Conservation (phyloP, 2,797 vertebrate genomes). For the Calcarius lapponicus region DNA sequence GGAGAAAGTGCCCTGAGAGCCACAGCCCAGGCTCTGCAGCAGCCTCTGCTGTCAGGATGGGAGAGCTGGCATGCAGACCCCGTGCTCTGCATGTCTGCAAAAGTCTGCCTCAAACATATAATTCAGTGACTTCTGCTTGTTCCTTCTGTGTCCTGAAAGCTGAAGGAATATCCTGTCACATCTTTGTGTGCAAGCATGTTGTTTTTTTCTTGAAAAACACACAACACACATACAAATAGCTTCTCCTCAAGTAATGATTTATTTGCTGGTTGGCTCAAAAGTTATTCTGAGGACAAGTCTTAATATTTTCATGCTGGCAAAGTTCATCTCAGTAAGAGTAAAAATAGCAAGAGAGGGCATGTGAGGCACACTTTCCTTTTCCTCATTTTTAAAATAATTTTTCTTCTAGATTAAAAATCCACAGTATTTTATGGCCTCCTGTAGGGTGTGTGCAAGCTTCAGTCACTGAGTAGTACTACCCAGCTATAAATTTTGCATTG, state of each 20-base stretch:
- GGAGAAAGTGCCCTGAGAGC: not conserved
- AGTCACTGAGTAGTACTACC: not conserved
- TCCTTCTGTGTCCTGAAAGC: not conserved
- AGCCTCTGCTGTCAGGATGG: not conserved
- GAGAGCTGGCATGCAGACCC: not conserved
- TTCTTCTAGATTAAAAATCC: not conserved
- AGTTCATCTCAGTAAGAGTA: not conserved
- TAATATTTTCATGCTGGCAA: not conserved
- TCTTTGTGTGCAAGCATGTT: not conserved
- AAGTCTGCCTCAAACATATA: not conserved
- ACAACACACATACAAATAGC: accelerated
- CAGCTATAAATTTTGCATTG: not conserved
- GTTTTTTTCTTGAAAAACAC: not conserved
- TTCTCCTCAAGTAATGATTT: not conserved
- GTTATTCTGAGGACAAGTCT: not conserved
- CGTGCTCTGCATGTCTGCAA: accelerated
- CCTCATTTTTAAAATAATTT: not conserved
- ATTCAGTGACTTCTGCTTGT: not conserved
- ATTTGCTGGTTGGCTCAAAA: not conserved
- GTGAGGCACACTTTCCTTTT: not conserved
- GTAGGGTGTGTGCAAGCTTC: not conserved
- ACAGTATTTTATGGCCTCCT: not conserved
- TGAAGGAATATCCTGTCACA: not conserved
- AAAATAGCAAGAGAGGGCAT: not conserved
- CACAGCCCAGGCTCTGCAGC: not conserved